phyloP scores from a whole-genome alignment of 1,140 invertebrate genomes.

The Diplogasteroides magnus region DNA sequence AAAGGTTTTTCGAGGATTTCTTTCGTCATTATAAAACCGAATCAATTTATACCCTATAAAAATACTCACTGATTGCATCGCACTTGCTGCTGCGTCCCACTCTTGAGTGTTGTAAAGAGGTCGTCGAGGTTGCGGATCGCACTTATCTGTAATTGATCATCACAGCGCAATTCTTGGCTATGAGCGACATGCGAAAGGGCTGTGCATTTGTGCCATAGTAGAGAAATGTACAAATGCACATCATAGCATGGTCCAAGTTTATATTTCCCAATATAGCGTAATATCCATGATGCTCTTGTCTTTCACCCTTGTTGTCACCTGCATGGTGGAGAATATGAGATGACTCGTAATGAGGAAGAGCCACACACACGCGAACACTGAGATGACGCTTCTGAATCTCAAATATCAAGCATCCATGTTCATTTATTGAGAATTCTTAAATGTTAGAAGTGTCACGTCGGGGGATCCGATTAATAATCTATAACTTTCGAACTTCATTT shows the following conservation, averaged over 20 bases:
- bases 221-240: no score
- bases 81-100: constrained; percentile 16
- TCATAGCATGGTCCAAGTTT: no score
- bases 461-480: no score
- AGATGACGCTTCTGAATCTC: constrained; percentile 44
- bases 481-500: no score
- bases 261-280: no score
- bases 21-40: background rate
- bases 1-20: no score
- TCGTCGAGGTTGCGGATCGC: constrained; percentile 48
- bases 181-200: background rate
- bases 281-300: no score
- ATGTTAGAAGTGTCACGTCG: no score
- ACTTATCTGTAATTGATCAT: constrained; percentile 37
- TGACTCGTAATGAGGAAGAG: constrained; percentile 47
- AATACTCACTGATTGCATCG: constrained; percentile 12
- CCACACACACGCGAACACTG: constrained; percentile 47
- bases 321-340: constrained; percentile 44
- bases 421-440: no score
- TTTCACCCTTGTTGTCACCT: no score
- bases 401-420: no score
- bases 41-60: constrained; percentile 2
- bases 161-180: background rate
- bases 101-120: constrained; percentile 36
- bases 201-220: no score